Conservation (phyloP, 2,113 vertebrate species). For the Callospermophilus lateralis region DNA sequence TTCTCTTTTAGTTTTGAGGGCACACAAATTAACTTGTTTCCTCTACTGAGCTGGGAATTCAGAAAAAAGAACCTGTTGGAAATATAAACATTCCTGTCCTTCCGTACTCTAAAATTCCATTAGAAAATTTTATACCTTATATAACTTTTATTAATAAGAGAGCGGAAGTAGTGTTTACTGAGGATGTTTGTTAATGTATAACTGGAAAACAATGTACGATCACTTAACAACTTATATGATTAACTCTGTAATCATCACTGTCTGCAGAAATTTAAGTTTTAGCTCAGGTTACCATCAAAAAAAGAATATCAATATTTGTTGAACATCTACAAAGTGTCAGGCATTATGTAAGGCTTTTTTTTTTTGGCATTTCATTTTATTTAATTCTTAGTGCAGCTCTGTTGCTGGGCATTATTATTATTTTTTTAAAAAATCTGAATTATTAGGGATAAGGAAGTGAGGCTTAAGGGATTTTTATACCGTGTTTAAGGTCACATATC, state of each 20-base stretch:
- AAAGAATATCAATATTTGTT: neutral
- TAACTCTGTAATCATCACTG: neutral
- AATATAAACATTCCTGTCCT: conserved; percentile 57
- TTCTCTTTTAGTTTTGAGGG: conserved; percentile 24
- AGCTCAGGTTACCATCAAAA: neutral
- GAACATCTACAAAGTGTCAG: neutral
- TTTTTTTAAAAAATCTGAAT: neutral
- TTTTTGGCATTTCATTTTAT: neutral
- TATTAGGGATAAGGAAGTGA: neutral
- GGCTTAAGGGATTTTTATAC: neutral
- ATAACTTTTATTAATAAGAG: neutral
- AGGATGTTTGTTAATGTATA: neutral
- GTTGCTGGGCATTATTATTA: neutral
- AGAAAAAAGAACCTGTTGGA: conserved; percentile 32
- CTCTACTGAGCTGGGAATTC: conserved; percentile 47
- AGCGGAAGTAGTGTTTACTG: neutral
- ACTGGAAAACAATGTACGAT: neutral
- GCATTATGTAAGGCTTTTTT: neutral
- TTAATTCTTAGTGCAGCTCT: neutral
- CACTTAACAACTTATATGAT: neutral
- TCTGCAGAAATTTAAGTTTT: conserved; percentile 35
- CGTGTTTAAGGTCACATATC: neutral
- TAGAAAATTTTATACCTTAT: conserved; percentile 1
- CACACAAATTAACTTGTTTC: neutral
- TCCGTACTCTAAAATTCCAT: conserved; percentile 47